Base-by-base conservation (phyloP, 2,888 invertebrate species). In the Caenorhabditis uteleia region DNA sequence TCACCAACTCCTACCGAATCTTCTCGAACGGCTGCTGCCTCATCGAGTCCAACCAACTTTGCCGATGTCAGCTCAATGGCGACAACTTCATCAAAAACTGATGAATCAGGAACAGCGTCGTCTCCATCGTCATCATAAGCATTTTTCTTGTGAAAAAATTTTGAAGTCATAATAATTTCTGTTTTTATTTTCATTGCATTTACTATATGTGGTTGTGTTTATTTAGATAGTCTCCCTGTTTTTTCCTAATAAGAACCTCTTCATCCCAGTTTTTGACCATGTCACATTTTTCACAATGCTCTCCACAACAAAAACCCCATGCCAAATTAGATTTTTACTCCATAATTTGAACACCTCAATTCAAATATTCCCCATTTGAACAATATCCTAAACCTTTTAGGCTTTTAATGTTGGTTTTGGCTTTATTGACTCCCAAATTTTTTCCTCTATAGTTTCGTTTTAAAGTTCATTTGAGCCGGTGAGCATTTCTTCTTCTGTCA, bases 401-500 rank as follows among this genome's bases (percentile, higher is more conserved):
- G 43, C n/a, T 5, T 12, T 5, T 16, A 34, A 12, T 51, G 40
- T 51, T 31, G 53, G 50, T 59, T 51, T 21, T 44, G 53, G 59
- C 59, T 59, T 59, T 59, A 59, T 38, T 43, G 23, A 34, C 16
- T 23, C 21, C 14, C 16, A n/a, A 25, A 59, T 43, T 48, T n/a
- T 53, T 53, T 53, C 54, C 43, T 27, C 3, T 53, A 51, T 29
- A 34, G 51, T 58, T 36, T 60, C 39, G 38, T 49, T 60, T 45
- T 49, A 60, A 49, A n/a, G n/a, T n/a, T 48, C 54, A 60, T 54
- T 47, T 31, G 40, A 51, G 60, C 60, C 60, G 60, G 60, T 60
- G 60, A 60, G 54, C 60, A 31, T 54, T 45, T 58, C 58, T 40
- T 23, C 42, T 26, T 18, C 12, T n/a, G n/a, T n/a, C n/a, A n/a